Percentiles rank a stretch among this genome's conserved stretches.
These are phyloP conservation scores for Onychomys arenicola DNA, from an alignment of 2,797 vertebrate species.

Conservation along the genomic window DNA sequence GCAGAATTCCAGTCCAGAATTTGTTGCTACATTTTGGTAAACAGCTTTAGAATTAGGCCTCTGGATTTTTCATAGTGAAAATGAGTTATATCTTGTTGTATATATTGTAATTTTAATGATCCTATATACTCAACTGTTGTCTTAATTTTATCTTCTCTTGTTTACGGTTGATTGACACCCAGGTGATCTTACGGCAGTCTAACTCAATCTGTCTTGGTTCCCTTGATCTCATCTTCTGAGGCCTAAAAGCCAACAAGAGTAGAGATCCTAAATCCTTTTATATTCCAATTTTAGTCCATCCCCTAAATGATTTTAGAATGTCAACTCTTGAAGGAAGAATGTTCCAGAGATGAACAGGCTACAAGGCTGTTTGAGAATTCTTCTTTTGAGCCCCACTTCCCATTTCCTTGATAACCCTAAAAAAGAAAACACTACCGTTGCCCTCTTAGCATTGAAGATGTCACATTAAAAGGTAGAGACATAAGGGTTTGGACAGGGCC, in stretches of 20 bases:
- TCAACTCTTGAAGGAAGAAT: background rate
- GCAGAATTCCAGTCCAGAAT: background rate
- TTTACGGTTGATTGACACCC: background rate
- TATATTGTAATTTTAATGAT: background rate
- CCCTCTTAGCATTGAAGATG: background rate
- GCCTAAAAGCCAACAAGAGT: background rate
- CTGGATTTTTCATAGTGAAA: background rate
- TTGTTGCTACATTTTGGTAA: background rate
- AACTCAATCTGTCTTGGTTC: background rate
- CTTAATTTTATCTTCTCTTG: background rate
- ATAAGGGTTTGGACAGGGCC: background rate
- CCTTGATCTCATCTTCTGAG: background rate
- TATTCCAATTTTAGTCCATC: background rate
- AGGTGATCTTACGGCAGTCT: background rate
- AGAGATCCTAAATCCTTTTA: background rate
- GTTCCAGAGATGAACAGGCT: background rate
- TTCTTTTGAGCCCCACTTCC: background rate
- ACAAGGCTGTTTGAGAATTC: background rate
- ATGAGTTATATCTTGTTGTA: background rate
- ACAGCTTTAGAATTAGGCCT: background rate
- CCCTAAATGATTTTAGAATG: background rate
- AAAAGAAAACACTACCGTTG: background rate
- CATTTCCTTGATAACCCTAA: background rate
- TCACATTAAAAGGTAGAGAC: background rate
- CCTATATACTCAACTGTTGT: background rate